Evolutionary conservation across 2,797 vertebrate species (phyloP), one percentile per base, ranked within the genome.

Genomic region (Neosilurus hyrtlii): DNA sequence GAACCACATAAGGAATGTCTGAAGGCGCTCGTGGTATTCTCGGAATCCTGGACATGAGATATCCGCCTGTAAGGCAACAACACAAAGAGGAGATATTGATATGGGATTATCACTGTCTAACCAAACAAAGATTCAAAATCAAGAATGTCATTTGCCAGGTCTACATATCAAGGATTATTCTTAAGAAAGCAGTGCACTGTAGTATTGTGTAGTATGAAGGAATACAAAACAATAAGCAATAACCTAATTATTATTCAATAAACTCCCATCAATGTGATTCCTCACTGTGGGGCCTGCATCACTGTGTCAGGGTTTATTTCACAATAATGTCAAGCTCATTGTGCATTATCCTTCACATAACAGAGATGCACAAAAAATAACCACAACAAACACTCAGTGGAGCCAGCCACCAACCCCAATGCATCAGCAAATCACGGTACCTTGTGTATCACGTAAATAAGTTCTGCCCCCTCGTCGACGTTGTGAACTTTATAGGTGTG

Each of bases 1-100:
- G 95, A 97, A 98, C 98, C 97, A 98, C 96, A 99, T 98, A 93
- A 99, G 96, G 94, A 98, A 99, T 82, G 96, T 99, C 94, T 98
- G 97, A 93, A 99, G 95, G 91, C 97, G 97, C 93, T 96, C 95
- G 90, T 98, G 97, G 93, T 97, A 98, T 93, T 98, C 96, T 91
- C 92, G 95, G 96, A 99, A 99, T 92, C 97, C 97, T 65, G 95
- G 94, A 93, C 96, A 96, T 91, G 93, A 95, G 91, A 98, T 92
- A 86, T 98, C 96, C 30, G 95, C 96, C 97, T 98, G 93, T 88
- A 92, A 92, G 92, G 93, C 43, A 82, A 80, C 80, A 12, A 24
- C 30, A 4, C 14, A 10, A 65, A 65, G 0, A 37, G 8, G 2
- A 61, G 4, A 56, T 14, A 15, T 18, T 57, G 22, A 12, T 61